Percentiles rank a stretch among this genome's conserved stretches.
These are phyloP conservation scores for Stegastes partitus DNA, from an alignment of 2,113 vertebrate genomes.

Conservation along the genomic window DNA sequence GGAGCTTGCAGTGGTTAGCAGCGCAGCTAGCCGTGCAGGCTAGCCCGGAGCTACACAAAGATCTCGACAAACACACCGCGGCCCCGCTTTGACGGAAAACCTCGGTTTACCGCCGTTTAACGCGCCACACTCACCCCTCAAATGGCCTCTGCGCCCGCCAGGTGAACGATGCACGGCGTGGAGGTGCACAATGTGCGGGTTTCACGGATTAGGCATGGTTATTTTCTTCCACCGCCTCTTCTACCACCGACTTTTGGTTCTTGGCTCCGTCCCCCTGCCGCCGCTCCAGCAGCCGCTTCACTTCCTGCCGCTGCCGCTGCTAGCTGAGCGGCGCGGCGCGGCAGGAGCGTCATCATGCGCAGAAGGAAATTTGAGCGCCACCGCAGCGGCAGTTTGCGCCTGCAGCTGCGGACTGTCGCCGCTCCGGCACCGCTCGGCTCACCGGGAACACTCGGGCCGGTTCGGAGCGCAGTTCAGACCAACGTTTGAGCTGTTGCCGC, in stretches of 20 bases:
- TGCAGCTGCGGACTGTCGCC: neutral
- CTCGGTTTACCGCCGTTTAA: slow-evolving; percentile 47
- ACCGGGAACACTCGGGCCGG: too few relatives aligned
- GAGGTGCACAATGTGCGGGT: slow-evolving; percentile 25
- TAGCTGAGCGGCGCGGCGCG: slow-evolving; percentile 53
- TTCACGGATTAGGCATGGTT: slow-evolving; percentile 73
- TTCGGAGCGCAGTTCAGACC: too few relatives aligned
- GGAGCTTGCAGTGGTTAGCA: slow-evolving; percentile 50
- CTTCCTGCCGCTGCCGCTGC: slow-evolving; percentile 79
- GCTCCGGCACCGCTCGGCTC: too few relatives aligned
- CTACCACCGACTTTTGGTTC: slow-evolving; percentile 69
- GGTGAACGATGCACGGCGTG: slow-evolving; percentile 32
- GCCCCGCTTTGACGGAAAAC: slow-evolving; percentile 70
- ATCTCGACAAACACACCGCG: slow-evolving; percentile 78
- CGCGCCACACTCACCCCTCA: slow-evolving; percentile 77
- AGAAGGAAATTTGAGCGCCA: neutral
- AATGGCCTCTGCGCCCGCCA: slow-evolving; percentile 55
- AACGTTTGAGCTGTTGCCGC: too few relatives aligned
- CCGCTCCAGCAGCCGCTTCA: slow-evolving; percentile 67
- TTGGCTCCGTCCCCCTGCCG: slow-evolving; percentile 59
- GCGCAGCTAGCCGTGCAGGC: slow-evolving; percentile 56
- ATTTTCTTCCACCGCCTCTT: slow-evolving; percentile 50
- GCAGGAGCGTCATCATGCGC: slow-evolving; percentile 68
- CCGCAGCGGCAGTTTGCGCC: neutral
- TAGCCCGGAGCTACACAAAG: slow-evolving; percentile 86